A percentile compares a stretch with the other conserved stretches of the same genome.
Evolutionary conservation across 1,140 invertebrate species (phyloP).

Genomic region (Drosophila trapezifrons): DNA sequence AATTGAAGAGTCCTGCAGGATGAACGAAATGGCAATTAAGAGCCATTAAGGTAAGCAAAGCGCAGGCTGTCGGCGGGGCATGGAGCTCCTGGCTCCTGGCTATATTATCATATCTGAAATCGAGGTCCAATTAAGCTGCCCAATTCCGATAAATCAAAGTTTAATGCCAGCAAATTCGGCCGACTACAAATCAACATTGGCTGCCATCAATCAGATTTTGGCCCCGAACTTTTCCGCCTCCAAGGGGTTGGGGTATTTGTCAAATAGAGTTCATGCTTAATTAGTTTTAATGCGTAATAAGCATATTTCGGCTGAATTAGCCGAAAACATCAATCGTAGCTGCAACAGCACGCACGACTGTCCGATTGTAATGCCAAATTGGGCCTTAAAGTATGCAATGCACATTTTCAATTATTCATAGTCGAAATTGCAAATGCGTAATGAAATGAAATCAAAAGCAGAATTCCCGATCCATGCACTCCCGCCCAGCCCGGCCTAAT

Average conservation of each 20-base stretch:
- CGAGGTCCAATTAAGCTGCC: conserved; percentile 32
- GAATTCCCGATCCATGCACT: conserved; percentile 56
- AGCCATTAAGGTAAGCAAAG: conserved; percentile 27
- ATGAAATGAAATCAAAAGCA: conserved; percentile 79
- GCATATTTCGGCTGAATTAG: conserved; percentile 75
- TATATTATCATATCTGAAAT: conserved; percentile 34
- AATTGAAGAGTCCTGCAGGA: too few species aligned
- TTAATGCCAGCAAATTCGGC: conserved; percentile 20
- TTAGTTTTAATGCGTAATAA: conserved; percentile 79
- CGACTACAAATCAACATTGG: conserved; percentile 31
- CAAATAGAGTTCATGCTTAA: conserved; percentile 70
- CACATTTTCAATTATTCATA: conserved; percentile 77
- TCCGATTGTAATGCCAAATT: conserved; percentile 68
- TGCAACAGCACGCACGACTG: conserved; percentile 18
- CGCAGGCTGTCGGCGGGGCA: background rate
- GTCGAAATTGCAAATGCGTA: conserved; percentile 75
- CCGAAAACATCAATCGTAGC: conserved; percentile 49
- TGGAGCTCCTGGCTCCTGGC: background rate
- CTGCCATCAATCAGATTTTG: conserved; percentile 49
- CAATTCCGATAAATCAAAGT: conserved; percentile 41
- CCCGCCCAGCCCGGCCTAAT: conserved; percentile 23
- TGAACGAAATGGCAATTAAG: conserved; percentile 37
- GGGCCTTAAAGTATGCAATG: conserved; percentile 72
- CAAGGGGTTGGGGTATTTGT: background rate
- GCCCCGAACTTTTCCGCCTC: background rate